Conservation (phyloP, 2,797 vertebrate genomes). For the Sebastes cheni region DNA sequence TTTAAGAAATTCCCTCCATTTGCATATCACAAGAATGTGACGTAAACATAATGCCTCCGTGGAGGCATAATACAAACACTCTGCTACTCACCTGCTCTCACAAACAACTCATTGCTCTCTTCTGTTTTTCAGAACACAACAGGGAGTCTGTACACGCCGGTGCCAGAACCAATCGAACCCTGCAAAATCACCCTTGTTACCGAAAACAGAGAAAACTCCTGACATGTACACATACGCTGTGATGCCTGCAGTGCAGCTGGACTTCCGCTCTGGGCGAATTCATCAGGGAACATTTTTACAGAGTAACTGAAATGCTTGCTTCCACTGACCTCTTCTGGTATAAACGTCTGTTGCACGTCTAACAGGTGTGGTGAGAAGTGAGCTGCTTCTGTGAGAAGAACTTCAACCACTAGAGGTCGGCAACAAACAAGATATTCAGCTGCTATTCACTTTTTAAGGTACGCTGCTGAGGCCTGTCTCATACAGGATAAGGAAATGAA, state of each 20-base stretch:
- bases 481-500: not conserved
- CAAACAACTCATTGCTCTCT: not conserved
- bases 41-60: too few species aligned
- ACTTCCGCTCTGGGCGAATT: not conserved
- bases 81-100: not conserved
- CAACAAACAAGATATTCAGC: not conserved
- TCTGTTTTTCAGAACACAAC: slow-evolving; percentile 8
- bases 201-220: not conserved
- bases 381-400: not conserved
- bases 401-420: not conserved
- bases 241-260: not conserved
- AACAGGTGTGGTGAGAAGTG: not conserved
- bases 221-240: not conserved
- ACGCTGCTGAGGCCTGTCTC: not conserved
- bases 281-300: not conserved
- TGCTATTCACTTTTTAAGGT: not conserved
- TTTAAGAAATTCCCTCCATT: too few species aligned
- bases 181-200: not conserved
- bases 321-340: not conserved
- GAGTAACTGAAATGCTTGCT: not conserved
- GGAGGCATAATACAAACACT: too few species aligned
- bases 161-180: slow-evolving; percentile 14
- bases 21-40: too few species aligned
- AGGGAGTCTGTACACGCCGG: not conserved
- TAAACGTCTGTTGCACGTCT: not conserved